These are phyloP conservation scores for Sigmodon hispidus DNA, from an alignment of 2,113 vertebrate species.

Conservation along the genomic window DNA sequence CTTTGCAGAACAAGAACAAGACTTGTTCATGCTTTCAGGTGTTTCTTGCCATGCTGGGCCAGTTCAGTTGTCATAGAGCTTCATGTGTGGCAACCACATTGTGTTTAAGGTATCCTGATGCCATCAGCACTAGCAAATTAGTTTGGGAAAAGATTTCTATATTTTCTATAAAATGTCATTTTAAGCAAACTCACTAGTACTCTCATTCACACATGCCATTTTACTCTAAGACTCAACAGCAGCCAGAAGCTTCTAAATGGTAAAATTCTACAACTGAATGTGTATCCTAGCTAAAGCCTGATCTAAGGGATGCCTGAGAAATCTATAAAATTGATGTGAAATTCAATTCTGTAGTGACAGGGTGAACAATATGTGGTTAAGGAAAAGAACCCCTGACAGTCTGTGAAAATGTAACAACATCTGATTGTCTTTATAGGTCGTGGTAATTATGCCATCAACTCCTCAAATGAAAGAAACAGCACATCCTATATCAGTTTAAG, in stretches of 20 bases:
- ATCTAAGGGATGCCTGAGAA: neutral
- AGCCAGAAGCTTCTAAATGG: neutral
- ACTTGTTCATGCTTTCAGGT: neutral
- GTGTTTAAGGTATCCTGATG: neutral
- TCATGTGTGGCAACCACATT: neutral
- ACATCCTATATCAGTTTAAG: neutral
- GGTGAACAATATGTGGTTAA: too few relatives aligned
- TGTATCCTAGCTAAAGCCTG: neutral
- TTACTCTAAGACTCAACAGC: neutral
- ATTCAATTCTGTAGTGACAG: neutral
- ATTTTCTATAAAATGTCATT: neutral
- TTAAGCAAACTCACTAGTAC: neutral
- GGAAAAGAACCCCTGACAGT: neutral
- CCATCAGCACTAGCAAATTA: neutral
- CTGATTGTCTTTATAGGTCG: constrained; percentile 48
- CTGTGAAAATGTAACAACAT: neutral
- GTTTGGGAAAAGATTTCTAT: neutral
- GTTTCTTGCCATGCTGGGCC: neutral
- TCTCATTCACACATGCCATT: fast-evolving
- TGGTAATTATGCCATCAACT: constrained; percentile 24
- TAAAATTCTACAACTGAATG: neutral
- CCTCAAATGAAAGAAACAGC: neutral
- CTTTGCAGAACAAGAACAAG: neutral
- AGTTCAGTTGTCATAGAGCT: neutral
- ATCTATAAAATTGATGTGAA: neutral